Conservation (phyloP, 2,113 vertebrate genomes). For the Perognathus longimembris region DNA sequence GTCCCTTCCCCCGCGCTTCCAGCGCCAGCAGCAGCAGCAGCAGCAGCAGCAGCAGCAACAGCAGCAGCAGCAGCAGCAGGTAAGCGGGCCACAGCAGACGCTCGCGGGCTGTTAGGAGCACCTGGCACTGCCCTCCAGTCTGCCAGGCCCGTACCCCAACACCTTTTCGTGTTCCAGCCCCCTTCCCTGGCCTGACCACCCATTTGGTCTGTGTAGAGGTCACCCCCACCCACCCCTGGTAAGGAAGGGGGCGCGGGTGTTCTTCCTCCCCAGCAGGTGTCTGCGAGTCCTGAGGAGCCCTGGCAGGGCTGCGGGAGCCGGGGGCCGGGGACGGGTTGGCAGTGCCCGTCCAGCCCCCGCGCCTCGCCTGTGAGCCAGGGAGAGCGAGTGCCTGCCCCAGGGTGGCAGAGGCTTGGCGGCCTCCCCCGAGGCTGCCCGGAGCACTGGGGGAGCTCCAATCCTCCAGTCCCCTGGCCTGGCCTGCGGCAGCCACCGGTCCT, state of each 20-base stretch:
- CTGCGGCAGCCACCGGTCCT: not conserved
- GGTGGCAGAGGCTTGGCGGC: accelerated
- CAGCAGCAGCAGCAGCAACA: conserved; percentile 88
- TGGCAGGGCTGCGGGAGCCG: no score
- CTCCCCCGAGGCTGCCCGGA: accelerated
- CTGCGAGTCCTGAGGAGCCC: no score
- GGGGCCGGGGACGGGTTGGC: not conserved
- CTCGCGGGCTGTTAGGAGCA: not conserved
- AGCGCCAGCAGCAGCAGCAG: conserved; percentile 92
- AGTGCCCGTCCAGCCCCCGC: no score
- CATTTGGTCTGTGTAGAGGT: no score
- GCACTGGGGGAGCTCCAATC: no score
- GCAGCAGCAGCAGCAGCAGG: conserved; percentile 84
- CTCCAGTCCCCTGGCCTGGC: no score
- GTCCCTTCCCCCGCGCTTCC: conserved; percentile 94
- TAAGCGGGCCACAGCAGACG: conserved; percentile 83
- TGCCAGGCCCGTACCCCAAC: not conserved
- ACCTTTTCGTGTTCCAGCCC: no score
- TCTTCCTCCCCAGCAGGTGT: no score
- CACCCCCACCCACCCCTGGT: no score
- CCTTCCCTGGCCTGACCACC: no score
- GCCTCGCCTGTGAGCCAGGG: no score
- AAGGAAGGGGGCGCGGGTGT: no score
- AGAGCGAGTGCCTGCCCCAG: accelerated
- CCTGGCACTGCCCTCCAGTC: accelerated